Conservation (phyloP, 2,888 invertebrate genomes). For the Conistra vaccinii region DNA sequence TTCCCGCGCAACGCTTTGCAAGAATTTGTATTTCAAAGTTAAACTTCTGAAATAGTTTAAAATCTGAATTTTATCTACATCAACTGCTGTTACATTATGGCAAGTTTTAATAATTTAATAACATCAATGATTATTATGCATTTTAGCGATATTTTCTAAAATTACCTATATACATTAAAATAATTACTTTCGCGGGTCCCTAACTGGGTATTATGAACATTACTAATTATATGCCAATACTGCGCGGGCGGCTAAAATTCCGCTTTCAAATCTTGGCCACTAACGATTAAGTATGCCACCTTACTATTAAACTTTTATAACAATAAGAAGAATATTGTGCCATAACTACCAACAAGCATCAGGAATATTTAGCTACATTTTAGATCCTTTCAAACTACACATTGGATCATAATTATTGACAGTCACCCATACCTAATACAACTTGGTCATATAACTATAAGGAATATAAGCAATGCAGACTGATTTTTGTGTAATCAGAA, state of each 20-base stretch:
- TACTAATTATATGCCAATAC: constrained; percentile 25
- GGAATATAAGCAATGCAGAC: constrained; percentile 10
- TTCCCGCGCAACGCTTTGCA: constrained; percentile 45
- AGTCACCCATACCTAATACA: constrained; percentile 27
- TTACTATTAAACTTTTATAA: constrained; percentile 11
- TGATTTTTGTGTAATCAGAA: constrained; percentile 30
- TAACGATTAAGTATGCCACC: constrained; percentile 23
- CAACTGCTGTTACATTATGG: constrained; percentile 43
- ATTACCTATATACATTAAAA: constrained; percentile 34
- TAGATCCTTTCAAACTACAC: constrained; percentile 22
- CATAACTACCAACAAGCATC: constrained; percentile 26
- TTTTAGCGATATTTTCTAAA: constrained; percentile 24
- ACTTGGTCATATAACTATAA: constrained; percentile 31
- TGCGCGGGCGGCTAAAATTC: constrained; percentile 23
- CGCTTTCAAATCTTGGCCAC: constrained; percentile 1
- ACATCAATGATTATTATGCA: constrained; percentile 53
- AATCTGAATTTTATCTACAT: constrained; percentile 15
- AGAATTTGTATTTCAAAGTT: constrained; percentile 50
- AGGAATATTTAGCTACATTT: constrained; percentile 23
- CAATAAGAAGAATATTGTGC: constrained; percentile 17
- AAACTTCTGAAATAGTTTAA: constrained; percentile 50
- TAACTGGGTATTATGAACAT: constrained; percentile 12
- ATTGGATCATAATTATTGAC: constrained; percentile 17
- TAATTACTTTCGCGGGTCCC: constrained; percentile 29
- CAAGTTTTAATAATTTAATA: constrained; percentile 52